These are phyloP conservation scores for Chrysogorgia sp. DNA, from an alignment of 92 coral and sea anemone genomes.

Conservation along the genomic window DNA sequence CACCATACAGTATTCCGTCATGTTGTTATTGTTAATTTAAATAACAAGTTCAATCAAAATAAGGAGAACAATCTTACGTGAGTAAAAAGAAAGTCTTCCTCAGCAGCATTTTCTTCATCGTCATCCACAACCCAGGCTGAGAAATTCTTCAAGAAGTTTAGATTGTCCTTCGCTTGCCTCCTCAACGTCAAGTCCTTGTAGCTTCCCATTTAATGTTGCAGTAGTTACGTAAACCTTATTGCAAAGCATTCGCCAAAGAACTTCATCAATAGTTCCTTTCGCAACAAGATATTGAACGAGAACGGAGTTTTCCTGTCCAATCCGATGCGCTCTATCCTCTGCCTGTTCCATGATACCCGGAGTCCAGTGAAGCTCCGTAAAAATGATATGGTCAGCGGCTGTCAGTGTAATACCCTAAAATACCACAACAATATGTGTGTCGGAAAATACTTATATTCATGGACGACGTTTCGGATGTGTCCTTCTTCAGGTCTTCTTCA, in stretches of 20 bases:
- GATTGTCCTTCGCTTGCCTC: slow-evolving; percentile 77
- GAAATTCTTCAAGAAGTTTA: slow-evolving; percentile 71
- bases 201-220: slow-evolving; percentile 80
- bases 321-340: slow-evolving; percentile 94
- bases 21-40: too few species aligned
- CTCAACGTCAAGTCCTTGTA: slow-evolving; percentile 73
- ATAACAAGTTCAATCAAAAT: too few species aligned
- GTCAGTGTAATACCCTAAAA: slow-evolving; percentile 88
- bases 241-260: slow-evolving; percentile 83
- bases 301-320: slow-evolving; percentile 90
- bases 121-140: slow-evolving; percentile 91
- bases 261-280: slow-evolving; percentile 88
- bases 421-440: not conserved
- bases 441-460: too few species aligned
- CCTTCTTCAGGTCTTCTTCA: too few species aligned
- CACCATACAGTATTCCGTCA: too few species aligned
- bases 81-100: slow-evolving; percentile 69
- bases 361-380: slow-evolving; percentile 88
- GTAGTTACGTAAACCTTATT: slow-evolving; percentile 89
- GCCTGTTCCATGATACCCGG: slow-evolving; percentile 97
- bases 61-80: slow-evolving; percentile 53
- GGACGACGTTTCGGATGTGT: too few species aligned
- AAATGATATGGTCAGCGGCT: slow-evolving; percentile 98
- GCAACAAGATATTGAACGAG: slow-evolving; percentile 91
- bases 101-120: slow-evolving; percentile 62